Base-by-base conservation (phyloP, 1,140 invertebrate genomes). In the Thaumetopoea pityocampa region DNA sequence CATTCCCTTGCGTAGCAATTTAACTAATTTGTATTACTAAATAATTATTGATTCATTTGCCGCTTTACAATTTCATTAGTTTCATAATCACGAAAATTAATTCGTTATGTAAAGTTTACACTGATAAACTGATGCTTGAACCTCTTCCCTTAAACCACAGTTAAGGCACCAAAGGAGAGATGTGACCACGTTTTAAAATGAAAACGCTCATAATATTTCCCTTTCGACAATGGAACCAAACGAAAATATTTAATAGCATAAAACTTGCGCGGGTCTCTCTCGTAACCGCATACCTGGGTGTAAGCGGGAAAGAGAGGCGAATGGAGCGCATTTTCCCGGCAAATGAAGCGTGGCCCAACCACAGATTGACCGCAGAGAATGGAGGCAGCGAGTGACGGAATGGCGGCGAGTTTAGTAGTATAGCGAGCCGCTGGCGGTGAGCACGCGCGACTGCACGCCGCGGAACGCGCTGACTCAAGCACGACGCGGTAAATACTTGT, bases 311-410 rank as follows among this genome's bases (percentile, higher is more conserved):
- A 34, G 64, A 56, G 79, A 83, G 50, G 37, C 26, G 43, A 45
- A 41, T 32, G 35, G 6, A 55, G 55, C 54, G 58, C 69, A 74
- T 80, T 84, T 80, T 83, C 71, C 71, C 70, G 68, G 68, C 76
- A 81, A 84, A 82, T 84, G 78, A 81, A 82, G 79, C 80, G 69
- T 83, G 79, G 72, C 77, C 67, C 76, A 70, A 85, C 83, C 83
- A 70, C 83, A 85, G 83, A 84, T 85, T 84, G 80, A 83, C 83
- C 83, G 79, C 83, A 84, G 82, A 84, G 74, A 82, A 82, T 83
- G 82, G 73, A 84, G 71, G 82, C 77, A 82, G 70, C 74, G 74
- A 81, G 82, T 82, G 76, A 84, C 76, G 80, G 77, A 68, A 80
- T 81, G 80, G 78, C 77, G 73, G 73, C 72, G 58, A n/a, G 63